Conservation (phyloP, 2,797 vertebrate species). For the Acrossocheilus wenchowensis region DNA sequence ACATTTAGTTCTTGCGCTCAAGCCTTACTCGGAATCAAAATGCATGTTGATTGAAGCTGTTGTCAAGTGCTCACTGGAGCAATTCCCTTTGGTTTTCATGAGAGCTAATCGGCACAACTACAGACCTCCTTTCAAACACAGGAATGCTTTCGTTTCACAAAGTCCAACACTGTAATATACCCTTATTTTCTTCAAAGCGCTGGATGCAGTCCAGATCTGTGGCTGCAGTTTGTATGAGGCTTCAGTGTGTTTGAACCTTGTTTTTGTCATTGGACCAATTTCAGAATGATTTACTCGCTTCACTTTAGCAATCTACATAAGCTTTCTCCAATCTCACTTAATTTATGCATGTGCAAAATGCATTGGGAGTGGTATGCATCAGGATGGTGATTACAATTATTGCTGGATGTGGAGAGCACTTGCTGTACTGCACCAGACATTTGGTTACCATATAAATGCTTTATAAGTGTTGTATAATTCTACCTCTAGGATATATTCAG, state of each 20-base stretch:
- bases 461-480: constrained; percentile 33
- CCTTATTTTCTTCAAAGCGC: constrained; percentile 23
- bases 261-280: constrained; percentile 15
- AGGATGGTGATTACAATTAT: neutral
- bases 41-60: constrained; percentile 20
- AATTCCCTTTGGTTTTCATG: constrained; percentile 14
- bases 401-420: neutral
- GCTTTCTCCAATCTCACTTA: neutral
- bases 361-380: neutral
- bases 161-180: constrained; percentile 5
- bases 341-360: neutral
- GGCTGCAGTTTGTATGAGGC: constrained; percentile 5
- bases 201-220: neutral
- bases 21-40: neutral
- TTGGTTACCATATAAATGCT: constrained; percentile 25
- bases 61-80: constrained; percentile 14
- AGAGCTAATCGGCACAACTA: constrained; percentile 33
- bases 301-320: neutral
- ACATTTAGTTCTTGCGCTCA: neutral
- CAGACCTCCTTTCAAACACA: constrained; percentile 6
- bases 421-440: neutral
- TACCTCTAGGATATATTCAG: constrained; percentile 30
- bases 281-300: neutral
- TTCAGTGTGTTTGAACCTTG: constrained; percentile 6
- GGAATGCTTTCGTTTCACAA: neutral